Base-by-base conservation (phyloP, 2,797 vertebrate genomes). In the Enteromius treurensis region DNA sequence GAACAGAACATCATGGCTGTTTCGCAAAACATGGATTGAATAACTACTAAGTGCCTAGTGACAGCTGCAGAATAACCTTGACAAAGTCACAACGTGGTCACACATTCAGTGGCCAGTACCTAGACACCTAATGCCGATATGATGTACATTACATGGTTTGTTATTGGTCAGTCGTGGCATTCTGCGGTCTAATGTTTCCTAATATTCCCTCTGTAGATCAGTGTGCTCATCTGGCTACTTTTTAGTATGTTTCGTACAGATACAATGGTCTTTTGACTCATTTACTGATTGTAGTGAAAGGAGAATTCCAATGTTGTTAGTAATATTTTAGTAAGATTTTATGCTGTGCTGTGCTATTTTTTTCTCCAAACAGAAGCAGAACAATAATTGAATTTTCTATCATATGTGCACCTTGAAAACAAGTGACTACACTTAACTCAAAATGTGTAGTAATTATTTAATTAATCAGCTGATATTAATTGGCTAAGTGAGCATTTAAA, bases 31-130 rank as follows among this genome's bases (percentile, higher is more conserved):
- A 62, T 74, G 64, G 32, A 74, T 47, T 80, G 17, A 60, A 68
- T 70, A 55, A 79, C 42, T 6, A 15, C 45, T 79, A 58, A 80
- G 14, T 83, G 74, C 21, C 79, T 40, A 7, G 45, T 78, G 47
- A 77, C 81, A 86, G 74, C 75, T 85, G 80, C 40, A 11, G 49
- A 32, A 29, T 13, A 82, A 80, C 60, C 37, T 78, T 85, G 19
- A 64, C n/a, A 73, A 67, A 71, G 83, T 68, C 62, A 62, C 4
- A 3, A 64, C 42, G 19, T n/a, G 23, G 17, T 58, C 79, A 26
- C 10, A 26, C 34, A 58, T 76, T 11, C 53, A 64, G 13, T 49
- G 26, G 26, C 40, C 9, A 64, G 5, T 21, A 60, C 17, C 2
- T 26, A 34, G 42, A 67, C 51, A 23, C 19, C 6, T 49, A 37